A percentile compares a stretch with the other conserved stretches of the same genome.
These are phyloP conservation scores for Bactericera cockerelli DNA, from an alignment of 1,140 invertebrate genomes.

Conservation along the genomic window DNA sequence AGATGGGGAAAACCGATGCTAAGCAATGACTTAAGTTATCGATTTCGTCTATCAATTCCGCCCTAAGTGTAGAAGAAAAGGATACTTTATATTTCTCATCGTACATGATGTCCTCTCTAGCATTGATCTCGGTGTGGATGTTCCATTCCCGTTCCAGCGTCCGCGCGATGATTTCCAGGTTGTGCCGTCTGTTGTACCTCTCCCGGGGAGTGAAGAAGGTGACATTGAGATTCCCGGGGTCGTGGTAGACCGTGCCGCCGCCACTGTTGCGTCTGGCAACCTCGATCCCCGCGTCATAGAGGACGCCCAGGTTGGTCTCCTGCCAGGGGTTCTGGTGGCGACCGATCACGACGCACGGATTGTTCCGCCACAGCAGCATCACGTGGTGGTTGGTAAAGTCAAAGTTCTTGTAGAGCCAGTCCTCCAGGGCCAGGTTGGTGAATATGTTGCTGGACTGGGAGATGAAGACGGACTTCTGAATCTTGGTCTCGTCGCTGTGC, in stretches of 20 bases:
- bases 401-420: constrained; percentile 80
- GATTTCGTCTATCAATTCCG: too few relatives aligned
- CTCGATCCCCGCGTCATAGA: constrained; percentile 43
- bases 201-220: constrained; percentile 71
- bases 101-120: constrained; percentile 68
- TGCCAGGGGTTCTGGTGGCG: constrained; percentile 93
- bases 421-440: constrained; percentile 81
- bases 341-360: constrained; percentile 87
- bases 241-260: constrained; percentile 95
- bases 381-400: constrained; percentile 67
- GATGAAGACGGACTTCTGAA: constrained; percentile 74
- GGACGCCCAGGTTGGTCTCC: constrained; percentile 55
- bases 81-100: constrained; percentile 65
- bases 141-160: constrained; percentile 63
- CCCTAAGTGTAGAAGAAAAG: too few relatives aligned
- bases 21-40: too few relatives aligned
- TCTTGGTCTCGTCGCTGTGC: constrained; percentile 25
- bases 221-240: constrained; percentile 81
- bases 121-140: constrained; percentile 52
- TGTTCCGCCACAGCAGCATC: constrained; percentile 78
- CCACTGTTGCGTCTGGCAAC: constrained; percentile 81
- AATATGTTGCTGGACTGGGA: constrained; percentile 80
- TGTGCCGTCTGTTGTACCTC: constrained; percentile 64
- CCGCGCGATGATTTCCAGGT: constrained; percentile 67
- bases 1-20: too few relatives aligned